Conservation (phyloP, 2,888 invertebrate species). For the Apoda limacodes region DNA sequence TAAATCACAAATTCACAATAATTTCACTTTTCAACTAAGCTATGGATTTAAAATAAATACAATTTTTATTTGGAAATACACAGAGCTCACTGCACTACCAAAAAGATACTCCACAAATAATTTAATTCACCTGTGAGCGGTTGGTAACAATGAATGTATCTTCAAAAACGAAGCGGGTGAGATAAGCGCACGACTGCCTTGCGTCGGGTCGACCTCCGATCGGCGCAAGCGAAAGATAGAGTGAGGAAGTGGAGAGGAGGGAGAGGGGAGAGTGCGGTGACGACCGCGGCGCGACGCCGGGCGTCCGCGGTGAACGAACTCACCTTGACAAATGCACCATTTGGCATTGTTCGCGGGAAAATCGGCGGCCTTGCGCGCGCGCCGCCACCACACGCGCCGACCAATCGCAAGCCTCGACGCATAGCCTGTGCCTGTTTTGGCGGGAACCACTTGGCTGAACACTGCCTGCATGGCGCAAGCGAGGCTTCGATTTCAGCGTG, state of each 20-base stretch:
- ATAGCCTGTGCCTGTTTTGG: conserved; percentile 64
- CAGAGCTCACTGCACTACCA: no score
- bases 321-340: conserved; percentile 71
- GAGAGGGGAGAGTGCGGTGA: conserved; percentile 21
- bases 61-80: no score
- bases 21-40: no score
- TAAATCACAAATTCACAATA: no score
- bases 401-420: conserved; percentile 64
- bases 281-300: conserved; percentile 26
- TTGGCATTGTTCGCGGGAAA: conserved; percentile 66
- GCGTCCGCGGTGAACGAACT: conserved; percentile 69
- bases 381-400: conserved; percentile 51
- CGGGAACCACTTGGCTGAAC: conserved; percentile 38
- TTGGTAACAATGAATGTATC: conserved; percentile 46
- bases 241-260: conserved; percentile 34
- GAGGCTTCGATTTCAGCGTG: conserved; percentile 28
- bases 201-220: conserved; percentile 61
- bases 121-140: conserved; percentile 50
- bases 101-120: no score
- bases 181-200: conserved; percentile 44
- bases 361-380: conserved; percentile 64
- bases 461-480: conserved; percentile 33
- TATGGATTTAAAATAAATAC: no score
- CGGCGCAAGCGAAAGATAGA: conserved; percentile 49
- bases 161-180: conserved; percentile 36